Percentiles rank a stretch among this genome's conserved stretches.
phyloP scores from a whole-genome alignment of 2,113 vertebrate species.

The Pedionomus torquatus region DNA sequence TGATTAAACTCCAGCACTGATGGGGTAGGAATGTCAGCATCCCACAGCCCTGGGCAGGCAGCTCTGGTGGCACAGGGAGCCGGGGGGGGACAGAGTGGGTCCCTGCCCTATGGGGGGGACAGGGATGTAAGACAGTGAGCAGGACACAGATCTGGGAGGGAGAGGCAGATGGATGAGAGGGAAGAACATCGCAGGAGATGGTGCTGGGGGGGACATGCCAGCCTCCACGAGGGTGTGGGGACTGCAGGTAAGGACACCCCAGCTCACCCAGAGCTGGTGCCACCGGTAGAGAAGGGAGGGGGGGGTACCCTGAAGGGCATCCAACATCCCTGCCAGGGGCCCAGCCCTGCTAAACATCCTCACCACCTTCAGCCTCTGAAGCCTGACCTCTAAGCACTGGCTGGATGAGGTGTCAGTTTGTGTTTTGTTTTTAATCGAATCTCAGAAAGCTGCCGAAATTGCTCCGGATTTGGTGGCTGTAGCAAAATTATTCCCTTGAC shows the following conservation, averaged over 20 bases:
- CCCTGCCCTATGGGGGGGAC: fast-evolving
- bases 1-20: background rate
- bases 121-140: fast-evolving
- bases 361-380: background rate
- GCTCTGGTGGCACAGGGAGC: background rate
- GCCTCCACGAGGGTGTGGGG: fast-evolving
- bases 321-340: background rate
- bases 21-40: background rate
- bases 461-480: background rate
- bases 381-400: fast-evolving
- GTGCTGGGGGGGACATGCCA: background rate
- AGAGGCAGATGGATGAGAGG: no score
- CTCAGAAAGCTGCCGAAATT: background rate
- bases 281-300: background rate
- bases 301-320: background rate
- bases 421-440: background rate
- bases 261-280: background rate
- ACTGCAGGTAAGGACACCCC: background rate
- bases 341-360: background rate
- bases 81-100: background rate
- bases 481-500: background rate
- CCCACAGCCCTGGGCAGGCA: fast-evolving
- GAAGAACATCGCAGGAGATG: background rate
- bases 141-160: background rate
- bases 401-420: fast-evolving